Evolutionary conservation across 2,888 invertebrate genomes (phyloP).

Genomic region (Drosophila melanosoma): DNA sequence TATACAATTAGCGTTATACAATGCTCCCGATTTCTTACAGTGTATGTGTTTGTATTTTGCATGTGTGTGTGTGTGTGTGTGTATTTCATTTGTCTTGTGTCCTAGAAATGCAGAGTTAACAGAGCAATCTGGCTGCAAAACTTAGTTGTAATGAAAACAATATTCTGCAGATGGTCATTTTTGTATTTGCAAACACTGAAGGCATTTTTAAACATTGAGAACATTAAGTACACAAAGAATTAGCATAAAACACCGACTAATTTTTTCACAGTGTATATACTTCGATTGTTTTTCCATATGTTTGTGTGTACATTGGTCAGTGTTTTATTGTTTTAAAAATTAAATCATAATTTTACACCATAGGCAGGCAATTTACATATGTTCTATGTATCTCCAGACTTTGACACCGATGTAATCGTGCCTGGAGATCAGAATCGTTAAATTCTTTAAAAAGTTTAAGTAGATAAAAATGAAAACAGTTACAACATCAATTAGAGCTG

Average conservation of each 20-base stretch:
- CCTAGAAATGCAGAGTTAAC: constrained; percentile 42
- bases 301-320: constrained; percentile 11
- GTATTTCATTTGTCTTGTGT: constrained; percentile 24
- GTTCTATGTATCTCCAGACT: constrained; percentile 42
- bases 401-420: constrained; percentile 47
- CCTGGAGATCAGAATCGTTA: constrained; percentile 29
- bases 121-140: constrained; percentile 56
- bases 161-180: constrained; percentile 56
- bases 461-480: constrained; percentile 43
- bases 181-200: constrained; percentile 77
- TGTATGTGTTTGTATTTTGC: constrained; percentile 23
- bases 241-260: constrained; percentile 77
- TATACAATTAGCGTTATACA: constrained; percentile 64
- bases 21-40: constrained; percentile 29
- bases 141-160: constrained; percentile 59
- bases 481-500: constrained; percentile 73
- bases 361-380: constrained; percentile 71
- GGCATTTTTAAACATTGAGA: constrained; percentile 77
- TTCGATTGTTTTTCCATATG: constrained; percentile 26
- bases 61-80: constrained; percentile 23
- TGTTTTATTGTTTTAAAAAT: constrained; percentile 15
- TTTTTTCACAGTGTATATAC: constrained; percentile 66
- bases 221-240: constrained; percentile 79
- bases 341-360: constrained; percentile 50
- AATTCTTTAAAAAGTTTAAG: constrained; percentile 42